These are phyloP conservation scores for Callaeas wilsoni DNA, from an alignment of 2,113 vertebrate species.

Conservation along the genomic window DNA sequence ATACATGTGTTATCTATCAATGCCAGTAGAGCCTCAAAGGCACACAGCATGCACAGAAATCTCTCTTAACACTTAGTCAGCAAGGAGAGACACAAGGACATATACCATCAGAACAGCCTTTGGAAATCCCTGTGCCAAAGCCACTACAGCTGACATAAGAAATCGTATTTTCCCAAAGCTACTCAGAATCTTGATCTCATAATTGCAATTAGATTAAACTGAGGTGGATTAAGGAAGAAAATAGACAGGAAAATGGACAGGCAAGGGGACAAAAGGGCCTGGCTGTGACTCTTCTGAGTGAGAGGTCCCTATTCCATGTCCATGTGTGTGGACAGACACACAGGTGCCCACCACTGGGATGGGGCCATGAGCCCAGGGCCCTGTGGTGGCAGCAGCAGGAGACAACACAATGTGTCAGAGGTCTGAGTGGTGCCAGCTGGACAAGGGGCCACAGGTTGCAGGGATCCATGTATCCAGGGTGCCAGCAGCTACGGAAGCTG, in stretches of 20 bases:
- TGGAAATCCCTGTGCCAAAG: neutral
- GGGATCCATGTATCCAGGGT: neutral
- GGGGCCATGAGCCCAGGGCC: neutral
- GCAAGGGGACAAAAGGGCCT: neutral
- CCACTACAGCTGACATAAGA: neutral
- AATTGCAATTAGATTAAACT: neutral
- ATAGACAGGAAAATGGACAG: neutral
- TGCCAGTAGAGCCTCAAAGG: neutral
- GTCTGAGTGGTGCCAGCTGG: neutral
- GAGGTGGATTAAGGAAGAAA: neutral
- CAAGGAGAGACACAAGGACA: neutral
- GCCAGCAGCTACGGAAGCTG: neutral
- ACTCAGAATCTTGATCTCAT: neutral
- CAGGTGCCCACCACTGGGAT: neutral
- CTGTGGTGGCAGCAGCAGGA: neutral
- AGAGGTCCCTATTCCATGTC: neutral
- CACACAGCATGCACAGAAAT: neutral
- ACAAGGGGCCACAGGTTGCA: neutral
- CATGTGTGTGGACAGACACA: rapidly evolving
- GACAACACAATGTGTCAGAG: neutral
- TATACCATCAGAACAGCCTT: neutral
- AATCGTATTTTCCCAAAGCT: neutral
- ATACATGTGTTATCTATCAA: neutral
- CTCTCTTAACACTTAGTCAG: neutral
- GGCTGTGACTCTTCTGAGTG: neutral